Percentiles rank a stretch among this genome's conserved stretches.
Evolutionary conservation across 2,797 vertebrate genomes (phyloP).

Genomic region (Hydrocynus forskahlii): DNA sequence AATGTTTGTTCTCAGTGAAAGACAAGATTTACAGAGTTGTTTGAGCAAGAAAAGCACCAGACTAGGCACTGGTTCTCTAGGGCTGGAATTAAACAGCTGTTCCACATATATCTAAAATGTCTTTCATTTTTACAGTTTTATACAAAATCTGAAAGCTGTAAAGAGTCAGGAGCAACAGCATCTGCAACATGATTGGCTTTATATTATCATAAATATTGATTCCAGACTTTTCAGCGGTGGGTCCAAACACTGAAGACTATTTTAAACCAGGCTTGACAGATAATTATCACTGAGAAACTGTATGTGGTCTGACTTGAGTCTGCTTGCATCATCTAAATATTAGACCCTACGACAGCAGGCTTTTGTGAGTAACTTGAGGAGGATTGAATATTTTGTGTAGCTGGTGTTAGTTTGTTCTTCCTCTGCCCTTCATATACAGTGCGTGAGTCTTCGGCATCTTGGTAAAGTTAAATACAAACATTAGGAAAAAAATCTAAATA

Average conservation of each 20-base stretch:
- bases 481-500: neutral
- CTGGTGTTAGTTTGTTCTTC: neutral
- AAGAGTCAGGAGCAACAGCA: no score
- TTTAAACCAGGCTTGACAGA: neutral
- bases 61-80: no score
- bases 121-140: no score
- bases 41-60: no score
- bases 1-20: no score
- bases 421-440: neutral
- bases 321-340: conserved; percentile 1
- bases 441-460: neutral
- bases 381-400: neutral
- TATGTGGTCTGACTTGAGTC: neutral
- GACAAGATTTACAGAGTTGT: no score
- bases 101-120: no score
- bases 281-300: neutral
- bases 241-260: neutral
- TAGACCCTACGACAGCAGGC: neutral
- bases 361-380: neutral
- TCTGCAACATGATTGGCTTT: no score
- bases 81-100: no score
- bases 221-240: neutral
- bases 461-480: neutral
- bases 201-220: neutral
- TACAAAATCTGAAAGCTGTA: no score